Evolutionary conservation across 2,797 vertebrate species (phyloP).

Genomic region (Phalloptychus januarius): DNA sequence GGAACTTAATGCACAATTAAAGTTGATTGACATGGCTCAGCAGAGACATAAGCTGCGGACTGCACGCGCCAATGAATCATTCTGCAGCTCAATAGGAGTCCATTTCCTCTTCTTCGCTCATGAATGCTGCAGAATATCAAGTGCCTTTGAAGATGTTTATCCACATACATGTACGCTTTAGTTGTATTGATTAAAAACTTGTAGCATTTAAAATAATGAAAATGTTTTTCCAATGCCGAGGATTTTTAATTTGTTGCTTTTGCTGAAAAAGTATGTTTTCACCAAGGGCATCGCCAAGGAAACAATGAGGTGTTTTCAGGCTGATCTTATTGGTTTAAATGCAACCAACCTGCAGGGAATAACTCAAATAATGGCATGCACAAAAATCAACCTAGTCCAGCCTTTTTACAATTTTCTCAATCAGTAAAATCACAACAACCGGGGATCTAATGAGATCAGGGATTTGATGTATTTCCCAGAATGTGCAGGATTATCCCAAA

Average conservation of each 20-base stretch:
- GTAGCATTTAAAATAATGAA: not conserved
- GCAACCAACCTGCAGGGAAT: constrained; percentile 41
- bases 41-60: constrained; percentile 28
- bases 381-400: constrained; percentile 29
- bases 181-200: not conserved
- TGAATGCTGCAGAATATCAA: constrained; percentile 23
- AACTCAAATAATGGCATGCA: constrained; percentile 19
- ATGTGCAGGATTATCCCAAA: constrained; percentile 48
- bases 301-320: constrained; percentile 34
- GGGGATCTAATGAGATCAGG: constrained; percentile 60
- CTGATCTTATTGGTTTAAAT: constrained; percentile 27
- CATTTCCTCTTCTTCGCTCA: constrained; percentile 6
- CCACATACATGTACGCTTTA: not conserved
- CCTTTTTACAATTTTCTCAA: constrained; percentile 41
- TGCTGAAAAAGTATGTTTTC: constrained; percentile 23
- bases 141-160: constrained; percentile 18
- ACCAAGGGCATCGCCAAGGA: constrained; percentile 34
- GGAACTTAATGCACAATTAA: constrained; percentile 36
- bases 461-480: constrained; percentile 44
- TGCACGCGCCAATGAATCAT: constrained; percentile 24
- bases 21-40: constrained; percentile 49
- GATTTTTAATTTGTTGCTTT: not conserved
- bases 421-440: constrained; percentile 51
- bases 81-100: constrained; percentile 6
- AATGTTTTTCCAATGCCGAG: not conserved